Evolutionary conservation across 2,113 vertebrate genomes (phyloP), one percentile per base, ranked within the genome.

Genomic region (Arenaria interpres): DNA sequence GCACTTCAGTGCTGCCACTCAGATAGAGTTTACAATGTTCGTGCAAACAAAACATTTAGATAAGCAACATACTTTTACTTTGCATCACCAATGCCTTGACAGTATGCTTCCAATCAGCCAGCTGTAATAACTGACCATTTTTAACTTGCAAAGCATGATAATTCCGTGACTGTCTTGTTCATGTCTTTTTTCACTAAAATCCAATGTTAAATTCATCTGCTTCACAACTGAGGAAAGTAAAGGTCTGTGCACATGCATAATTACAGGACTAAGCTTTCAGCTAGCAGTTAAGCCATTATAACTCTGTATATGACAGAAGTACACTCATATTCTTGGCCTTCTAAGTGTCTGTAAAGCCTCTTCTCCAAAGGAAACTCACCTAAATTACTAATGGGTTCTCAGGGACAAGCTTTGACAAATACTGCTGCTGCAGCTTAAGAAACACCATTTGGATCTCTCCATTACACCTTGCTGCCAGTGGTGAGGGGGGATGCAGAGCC

Each of bases 31-130:
- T 57, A 54, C 77, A 90, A 87, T 3, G 6, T 56, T 37, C 81
- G 25, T 63, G 60, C 32, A 69, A 93, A 73, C 24, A 45, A 33
- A 90, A 50, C n/a, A 57, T 41, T 67, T 22, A 33, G 12, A 89
- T 54, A 54, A 77, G 37, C 76, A 81, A 33, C 22, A 64, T 28
- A 27, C 14, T 19, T 10, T 10, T 57, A 25, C 13, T 88, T 54
- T n/a, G 28, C 18, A 71, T 43, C 54, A 63, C 46, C 41, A 81
- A 5, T 14, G 19, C 22, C 67, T 57, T 86, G 64, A 57, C 54
- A 66, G 12, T 16, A 59, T 0, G 0, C 1, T 7, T 37, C 30
- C 45, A 57, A 7, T 28, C 53, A 79, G 54, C 15, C 3, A 7
- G 25, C 33, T 63, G 13, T 53, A 57, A 23, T 19, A 90, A 48